Conservation (phyloP, 2,888 invertebrate genomes). For the Cremastinae sp. region DNA sequence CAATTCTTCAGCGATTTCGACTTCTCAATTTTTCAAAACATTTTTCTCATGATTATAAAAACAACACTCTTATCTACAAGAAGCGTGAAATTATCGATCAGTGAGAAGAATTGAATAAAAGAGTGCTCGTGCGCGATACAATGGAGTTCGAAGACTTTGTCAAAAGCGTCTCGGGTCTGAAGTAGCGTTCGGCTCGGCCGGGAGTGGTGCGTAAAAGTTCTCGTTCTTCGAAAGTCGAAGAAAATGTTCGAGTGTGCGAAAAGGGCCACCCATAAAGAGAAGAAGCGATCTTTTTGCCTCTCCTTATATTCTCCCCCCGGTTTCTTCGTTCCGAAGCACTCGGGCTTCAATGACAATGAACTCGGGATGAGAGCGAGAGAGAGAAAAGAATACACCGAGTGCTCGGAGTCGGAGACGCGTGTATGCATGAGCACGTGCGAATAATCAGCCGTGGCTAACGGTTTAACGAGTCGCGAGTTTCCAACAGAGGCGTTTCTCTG, state of each 20-base stretch:
- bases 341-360: slow-evolving; percentile 28
- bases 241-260: slow-evolving; percentile 53
- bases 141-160: slow-evolving; percentile 37
- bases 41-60: no score
- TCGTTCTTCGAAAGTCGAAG: slow-evolving; percentile 59
- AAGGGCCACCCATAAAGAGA: slow-evolving; percentile 48
- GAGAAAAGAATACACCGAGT: background rate
- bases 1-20: no score
- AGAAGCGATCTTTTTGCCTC: background rate
- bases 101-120: slow-evolving; percentile 15
- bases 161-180: slow-evolving; percentile 21
- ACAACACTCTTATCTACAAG: background rate
- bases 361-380: slow-evolving; percentile 26
- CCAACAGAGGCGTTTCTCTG: slow-evolving; percentile 48
- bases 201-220: slow-evolving; percentile 34
- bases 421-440: slow-evolving; percentile 75
- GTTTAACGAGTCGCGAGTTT: slow-evolving; percentile 69
- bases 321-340: slow-evolving; percentile 2
- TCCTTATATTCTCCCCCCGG: background rate
- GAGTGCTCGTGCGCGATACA: slow-evolving; percentile 32
- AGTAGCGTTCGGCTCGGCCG: background rate
- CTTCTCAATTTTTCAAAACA: no score
- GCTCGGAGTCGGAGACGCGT: slow-evolving; percentile 16
- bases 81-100: slow-evolving; percentile 33
- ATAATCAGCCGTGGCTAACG: slow-evolving; percentile 73